Base-by-base conservation (phyloP, 2,888 invertebrate species). In the Drosophila silvestris region DNA sequence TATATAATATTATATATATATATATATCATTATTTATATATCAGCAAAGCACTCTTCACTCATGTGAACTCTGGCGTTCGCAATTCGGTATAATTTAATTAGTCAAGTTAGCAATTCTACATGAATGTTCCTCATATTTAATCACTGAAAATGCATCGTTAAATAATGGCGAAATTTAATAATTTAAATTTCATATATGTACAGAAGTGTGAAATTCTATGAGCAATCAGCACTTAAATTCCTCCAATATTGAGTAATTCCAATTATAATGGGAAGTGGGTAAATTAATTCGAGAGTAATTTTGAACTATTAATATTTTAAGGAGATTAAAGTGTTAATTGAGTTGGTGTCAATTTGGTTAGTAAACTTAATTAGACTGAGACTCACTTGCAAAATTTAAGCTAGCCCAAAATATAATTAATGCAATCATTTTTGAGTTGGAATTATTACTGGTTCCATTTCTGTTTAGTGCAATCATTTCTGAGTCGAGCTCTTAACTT, bases 11-110 rank as follows among this genome's bases (percentile, higher is more conserved):
- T 14, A 22, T 37, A 9, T 37, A 0, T 16, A n/a, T 16, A 61
- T 22, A 16, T 37, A 5, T 16, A 32, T 26, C 3, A 3, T 28
- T 28, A 3, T n/a, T 26, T 44, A 47, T 44, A 39, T 14, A 33
- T 26, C 22, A 14, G 33, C 57, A 22, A 19, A 65, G 6, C 28
- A 28, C 22, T 47, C 51, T 58, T 64, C 59, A 65, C 14, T 83
- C 72, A 70, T 74, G 84, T 81, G 89, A 54, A 83, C 75, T 86
- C 65, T 62, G 32, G 26, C 50, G 54, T 68, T 39, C 28, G 19
- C 54, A 70, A 47, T 22, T 12, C 22, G 19, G 41, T 62, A 59
- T 83, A 79, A 81, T 82, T 79, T 51, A 65, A 82, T 82, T 79
- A 70, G 65, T 44, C n/a, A 19, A 52, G 64, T 60, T 72, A 32